Base-by-base conservation (phyloP, 2,888 invertebrate species). In the Chironomus riparius region DNA sequence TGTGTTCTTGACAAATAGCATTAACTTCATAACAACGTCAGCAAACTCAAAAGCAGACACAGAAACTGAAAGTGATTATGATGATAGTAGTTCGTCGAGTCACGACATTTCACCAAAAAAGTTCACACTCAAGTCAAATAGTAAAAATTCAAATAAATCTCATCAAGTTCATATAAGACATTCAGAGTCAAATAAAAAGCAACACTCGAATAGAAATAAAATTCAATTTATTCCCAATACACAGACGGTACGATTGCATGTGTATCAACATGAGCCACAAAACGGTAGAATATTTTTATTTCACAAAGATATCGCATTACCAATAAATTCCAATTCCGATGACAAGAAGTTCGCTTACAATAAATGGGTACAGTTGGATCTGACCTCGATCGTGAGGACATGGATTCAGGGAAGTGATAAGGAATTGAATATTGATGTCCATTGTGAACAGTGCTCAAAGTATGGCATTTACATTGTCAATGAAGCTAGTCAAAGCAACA, bases 321-420 rank as follows among this genome's bases (percentile, higher is more conserved):
- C 77, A n/a, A 48, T 71, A 24, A 65, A 12, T 22, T 13, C 65
- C 18, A 50, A 70, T 22, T 22, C 79, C 48, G 79, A 86, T 79
- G 80, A 85, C 80, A 78, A 84, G 80, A 79, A 82, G 70, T 77
- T 79, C 76, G 78, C 80, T 65, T 80, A 81, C 56, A 84, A 87
- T 2, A 87, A 87, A 78, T 89, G 89, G 89, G 82, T 87, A 62
- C 88, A 89, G 76, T 84, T 89, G 76, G 89, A 90, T 80, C 84
- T 88, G 3, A 87, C 87, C 10, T 83, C 83, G 78, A 87, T 86
- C 0, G 85, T 86, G 71, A 80, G 81, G 76, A 81, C 81, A 73
- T 88, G 88, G 87, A 76, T 85, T 76, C 82, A 82, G 10, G 28
- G 48, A 5, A 69, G 69, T 28, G 82, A 82, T 18, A 81, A 84